A percentile compares a stretch with the other conserved stretches of the same genome.
Conservation (phyloP, 2,888 invertebrate genomes). For the Incurvaria masculella region DNA sequence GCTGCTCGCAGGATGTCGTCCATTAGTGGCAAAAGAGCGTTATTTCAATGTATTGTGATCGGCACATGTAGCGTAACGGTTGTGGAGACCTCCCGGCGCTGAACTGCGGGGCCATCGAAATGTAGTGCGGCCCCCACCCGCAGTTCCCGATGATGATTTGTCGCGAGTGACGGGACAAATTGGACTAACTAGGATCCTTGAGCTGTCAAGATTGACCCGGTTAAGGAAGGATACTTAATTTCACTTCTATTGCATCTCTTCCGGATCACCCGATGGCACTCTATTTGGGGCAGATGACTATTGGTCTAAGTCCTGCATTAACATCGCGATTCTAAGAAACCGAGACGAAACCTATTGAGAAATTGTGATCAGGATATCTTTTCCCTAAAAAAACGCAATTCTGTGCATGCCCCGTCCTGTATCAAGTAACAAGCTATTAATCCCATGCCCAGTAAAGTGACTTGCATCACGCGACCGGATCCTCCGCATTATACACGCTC, state of each 20-base stretch:
- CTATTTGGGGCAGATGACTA: too few relatives aligned
- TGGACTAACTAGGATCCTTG: neutral
- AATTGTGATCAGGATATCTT: too few relatives aligned
- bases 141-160: neutral
- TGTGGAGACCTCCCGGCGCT: conserved; percentile 16
- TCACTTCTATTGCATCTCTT: too few relatives aligned
- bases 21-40: conserved; percentile 45
- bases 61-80: conserved; percentile 39
- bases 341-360: too few relatives aligned
- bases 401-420: too few relatives aligned
- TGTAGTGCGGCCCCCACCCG: neutral
- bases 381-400: too few relatives aligned
- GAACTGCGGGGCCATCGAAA: neutral
- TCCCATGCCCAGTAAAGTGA: neutral
- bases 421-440: too few relatives aligned
- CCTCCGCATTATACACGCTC: conserved; percentile 38
- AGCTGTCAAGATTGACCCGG: neutral
- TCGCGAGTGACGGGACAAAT: neutral
- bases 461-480: conserved; percentile 39
- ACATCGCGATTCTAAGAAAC: too few relatives aligned
- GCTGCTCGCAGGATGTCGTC: conserved; percentile 42
- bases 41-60: conserved; percentile 54
- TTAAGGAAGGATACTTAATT: too few relatives aligned
- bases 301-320: too few relatives aligned
- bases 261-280: too few relatives aligned